Evolutionary conservation across 2,113 vertebrate species (phyloP).

Genomic region (Hymenochirus boettgeri): DNA sequence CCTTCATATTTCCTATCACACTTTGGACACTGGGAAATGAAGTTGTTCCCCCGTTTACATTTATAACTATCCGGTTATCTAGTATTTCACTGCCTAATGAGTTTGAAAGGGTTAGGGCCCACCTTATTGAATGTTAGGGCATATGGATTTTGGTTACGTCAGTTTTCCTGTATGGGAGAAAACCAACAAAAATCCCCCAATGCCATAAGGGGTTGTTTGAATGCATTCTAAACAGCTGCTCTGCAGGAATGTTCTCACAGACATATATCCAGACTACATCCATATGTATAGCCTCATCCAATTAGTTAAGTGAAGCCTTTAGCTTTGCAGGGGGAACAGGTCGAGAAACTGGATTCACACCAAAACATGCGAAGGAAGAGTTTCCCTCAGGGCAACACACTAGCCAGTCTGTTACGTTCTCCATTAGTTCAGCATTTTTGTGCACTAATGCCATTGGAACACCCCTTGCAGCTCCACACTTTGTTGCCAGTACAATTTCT

Average conservation of each 20-base stretch:
- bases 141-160: conserved; percentile 8
- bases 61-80: no score
- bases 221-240: conserved; percentile 31
- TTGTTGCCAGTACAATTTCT: conserved; percentile 25
- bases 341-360: conserved; percentile 21
- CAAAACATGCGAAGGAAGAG: conserved; percentile 26
- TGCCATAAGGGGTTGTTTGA: conserved; percentile 10
- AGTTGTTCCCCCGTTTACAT: no score
- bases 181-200: not conserved
- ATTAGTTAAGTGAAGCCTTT: conserved; percentile 23
- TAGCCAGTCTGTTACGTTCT: conserved; percentile 18
- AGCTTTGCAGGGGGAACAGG: conserved; percentile 11
- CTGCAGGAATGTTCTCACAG: conserved; percentile 37
- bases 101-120: no score
- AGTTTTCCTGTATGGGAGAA: not conserved
- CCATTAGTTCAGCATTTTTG: conserved; percentile 36
- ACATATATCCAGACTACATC: conserved; percentile 13
- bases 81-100: no score
- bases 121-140: no score
- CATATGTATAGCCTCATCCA: conserved; percentile 37
- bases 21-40: no score
- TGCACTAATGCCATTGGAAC: conserved; percentile 5
- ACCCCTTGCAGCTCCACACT: conserved; percentile 9
- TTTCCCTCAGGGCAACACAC: conserved; percentile 15
- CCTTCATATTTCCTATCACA: no score